Percentiles rank a stretch among this genome's conserved stretches.
Conservation (phyloP, 2,888 invertebrate genomes). For the Hirtodrosophila confusa region DNA sequence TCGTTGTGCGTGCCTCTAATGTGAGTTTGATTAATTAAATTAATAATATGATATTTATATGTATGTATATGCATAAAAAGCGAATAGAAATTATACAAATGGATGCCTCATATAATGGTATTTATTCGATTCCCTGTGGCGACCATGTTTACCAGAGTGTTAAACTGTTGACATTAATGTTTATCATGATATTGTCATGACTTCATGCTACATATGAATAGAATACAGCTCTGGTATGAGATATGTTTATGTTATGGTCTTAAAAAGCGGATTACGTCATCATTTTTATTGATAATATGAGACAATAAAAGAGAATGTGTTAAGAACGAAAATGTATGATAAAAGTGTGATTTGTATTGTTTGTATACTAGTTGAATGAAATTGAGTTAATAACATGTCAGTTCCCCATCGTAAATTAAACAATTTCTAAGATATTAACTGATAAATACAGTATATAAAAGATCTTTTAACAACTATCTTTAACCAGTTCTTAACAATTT, state of each 20-base stretch:
- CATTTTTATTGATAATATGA: constrained; percentile 11
- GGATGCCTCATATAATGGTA: neutral
- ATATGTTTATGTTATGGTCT: constrained; percentile 18
- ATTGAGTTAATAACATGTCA: no score
- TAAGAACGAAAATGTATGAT: neutral
- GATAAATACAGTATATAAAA: no score
- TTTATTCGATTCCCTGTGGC: constrained; percentile 1
- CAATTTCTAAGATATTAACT: no score
- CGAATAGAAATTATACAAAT: constrained; percentile 30
- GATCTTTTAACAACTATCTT: no score
- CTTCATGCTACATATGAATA: constrained; percentile 11
- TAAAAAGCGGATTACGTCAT: constrained; percentile 50
- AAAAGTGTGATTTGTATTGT: no score
- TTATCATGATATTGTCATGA: constrained; percentile 32
- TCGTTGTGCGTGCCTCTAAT: constrained; percentile 60
- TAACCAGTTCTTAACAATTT: no score
- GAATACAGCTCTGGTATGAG: constrained; percentile 7
- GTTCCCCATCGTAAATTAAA: no score
- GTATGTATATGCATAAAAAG: constrained; percentile 32
- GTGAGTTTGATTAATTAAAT: constrained; percentile 77
- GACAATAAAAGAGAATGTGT: neutral
- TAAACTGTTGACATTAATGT: constrained; percentile 57
- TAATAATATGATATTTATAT: constrained; percentile 59
- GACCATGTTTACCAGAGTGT: constrained; percentile 38
- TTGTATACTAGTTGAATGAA: no score